phyloP scores from a whole-genome alignment of 2,888 invertebrate species.

The Drosophila subquinaria region DNA sequence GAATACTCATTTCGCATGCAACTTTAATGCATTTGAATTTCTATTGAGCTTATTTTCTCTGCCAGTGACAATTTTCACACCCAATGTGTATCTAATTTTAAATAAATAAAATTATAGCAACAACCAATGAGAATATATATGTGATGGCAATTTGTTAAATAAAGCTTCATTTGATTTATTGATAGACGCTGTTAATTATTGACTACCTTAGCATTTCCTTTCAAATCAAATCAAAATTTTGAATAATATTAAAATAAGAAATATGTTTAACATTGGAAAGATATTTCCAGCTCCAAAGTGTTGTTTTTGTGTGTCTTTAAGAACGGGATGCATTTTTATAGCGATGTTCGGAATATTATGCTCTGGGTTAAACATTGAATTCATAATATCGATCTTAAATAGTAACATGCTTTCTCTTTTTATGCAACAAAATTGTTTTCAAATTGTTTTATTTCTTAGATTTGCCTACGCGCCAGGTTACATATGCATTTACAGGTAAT shows the following conservation, averaged over 20 bases:
- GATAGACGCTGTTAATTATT: background rate
- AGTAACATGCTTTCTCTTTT: background rate
- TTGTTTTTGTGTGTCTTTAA: slow-evolving; percentile 1
- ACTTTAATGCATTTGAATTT: slow-evolving; percentile 55
- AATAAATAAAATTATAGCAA: background rate
- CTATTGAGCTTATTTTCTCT: slow-evolving; percentile 25
- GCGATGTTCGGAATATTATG: slow-evolving; percentile 2
- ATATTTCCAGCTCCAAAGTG: slow-evolving; percentile 1
- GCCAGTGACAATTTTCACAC: background rate
- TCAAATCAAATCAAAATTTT: slow-evolving; percentile 12
- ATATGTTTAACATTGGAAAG: background rate
- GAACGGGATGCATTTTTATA: slow-evolving; percentile 12
- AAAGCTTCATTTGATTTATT: background rate
- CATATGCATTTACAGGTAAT: slow-evolving; percentile 10
- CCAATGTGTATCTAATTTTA: background rate
- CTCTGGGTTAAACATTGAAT: slow-evolving; percentile 12
- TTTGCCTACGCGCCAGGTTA: background rate
- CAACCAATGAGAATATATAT: background rate
- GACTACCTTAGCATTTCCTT: background rate
- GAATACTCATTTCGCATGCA: slow-evolving; percentile 52
- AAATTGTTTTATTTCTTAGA: background rate
- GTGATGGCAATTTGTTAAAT: background rate
- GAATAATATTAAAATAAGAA: background rate
- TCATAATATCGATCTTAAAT: slow-evolving; percentile 14
- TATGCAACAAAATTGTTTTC: background rate